phyloP scores from a whole-genome alignment of 2,888 invertebrate species.

The Scaeva pyrastri region DNA sequence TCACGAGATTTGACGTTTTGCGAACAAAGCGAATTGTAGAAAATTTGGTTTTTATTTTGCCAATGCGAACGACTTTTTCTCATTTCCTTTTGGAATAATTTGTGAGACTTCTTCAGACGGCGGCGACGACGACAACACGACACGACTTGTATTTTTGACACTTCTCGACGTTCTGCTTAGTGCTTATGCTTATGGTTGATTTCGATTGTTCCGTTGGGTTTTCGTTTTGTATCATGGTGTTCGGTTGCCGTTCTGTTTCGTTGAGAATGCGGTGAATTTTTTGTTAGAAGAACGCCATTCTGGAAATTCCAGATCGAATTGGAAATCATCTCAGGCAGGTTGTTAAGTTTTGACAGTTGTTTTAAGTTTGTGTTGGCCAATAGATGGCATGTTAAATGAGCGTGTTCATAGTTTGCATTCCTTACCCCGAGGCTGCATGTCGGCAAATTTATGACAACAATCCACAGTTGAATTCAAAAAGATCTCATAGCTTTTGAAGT shows the following conservation, averaged over 20 bases:
- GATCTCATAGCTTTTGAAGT: too few species aligned
- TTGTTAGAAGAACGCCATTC: conserved; percentile 53
- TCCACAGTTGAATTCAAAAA: too few species aligned
- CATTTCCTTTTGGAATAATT: background rate
- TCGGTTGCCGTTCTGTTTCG: conserved; percentile 25
- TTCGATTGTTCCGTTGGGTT: conserved; percentile 45
- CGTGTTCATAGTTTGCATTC: background rate
- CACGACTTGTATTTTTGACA: conserved; percentile 73
- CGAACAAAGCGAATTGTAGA: background rate
- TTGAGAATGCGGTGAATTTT: conserved; percentile 57
- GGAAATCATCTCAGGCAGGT: conserved; percentile 27
- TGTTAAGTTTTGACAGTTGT: conserved; percentile 20
- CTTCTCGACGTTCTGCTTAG: conserved; percentile 62
- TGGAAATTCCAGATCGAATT: conserved; percentile 39
- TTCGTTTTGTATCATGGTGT: conserved; percentile 26
- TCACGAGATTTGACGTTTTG: conserved; percentile 3
- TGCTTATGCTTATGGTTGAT: conserved; percentile 43
- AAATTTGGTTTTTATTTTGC: background rate
- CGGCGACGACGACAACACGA: conserved; percentile 44
- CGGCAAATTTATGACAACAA: too few species aligned
- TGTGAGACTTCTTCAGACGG: conserved; percentile 29
- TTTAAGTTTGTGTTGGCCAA: background rate
- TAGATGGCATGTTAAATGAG: conserved; percentile 24
- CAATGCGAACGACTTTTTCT: conserved; percentile 4
- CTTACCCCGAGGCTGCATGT: background rate